Percentiles rank a stretch among this genome's conserved stretches.
Evolutionary conservation across 2,797 vertebrate species (phyloP).

Genomic region (Myotis pilosus): DNA sequence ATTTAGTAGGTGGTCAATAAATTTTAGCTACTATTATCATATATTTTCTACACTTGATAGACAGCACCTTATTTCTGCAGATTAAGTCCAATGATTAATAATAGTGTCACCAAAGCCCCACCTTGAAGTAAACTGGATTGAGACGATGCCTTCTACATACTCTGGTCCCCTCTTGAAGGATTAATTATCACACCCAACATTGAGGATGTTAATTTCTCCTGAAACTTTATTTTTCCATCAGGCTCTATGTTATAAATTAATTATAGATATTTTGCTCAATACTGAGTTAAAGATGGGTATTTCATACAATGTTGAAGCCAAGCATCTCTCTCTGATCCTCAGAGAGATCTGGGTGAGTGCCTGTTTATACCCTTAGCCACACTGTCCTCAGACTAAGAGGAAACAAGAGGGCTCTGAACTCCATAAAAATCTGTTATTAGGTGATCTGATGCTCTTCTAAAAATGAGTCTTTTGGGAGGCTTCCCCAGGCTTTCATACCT

Average conservation of each 20-base stretch:
- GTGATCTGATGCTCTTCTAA: constrained; percentile 8
- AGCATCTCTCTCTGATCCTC: background rate
- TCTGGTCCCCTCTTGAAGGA: background rate
- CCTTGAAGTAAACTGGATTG: background rate
- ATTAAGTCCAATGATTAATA: background rate
- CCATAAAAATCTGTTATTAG: background rate
- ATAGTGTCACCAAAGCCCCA: background rate
- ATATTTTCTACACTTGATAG: background rate
- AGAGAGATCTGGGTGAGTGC: background rate
- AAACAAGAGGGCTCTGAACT: background rate
- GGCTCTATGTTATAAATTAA: background rate
- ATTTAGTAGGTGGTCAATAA: background rate
- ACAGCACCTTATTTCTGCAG: constrained; percentile 14
- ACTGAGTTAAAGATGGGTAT: background rate
- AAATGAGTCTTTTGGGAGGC: background rate
- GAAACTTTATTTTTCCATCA: constrained; percentile 13
- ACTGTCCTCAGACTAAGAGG: background rate
- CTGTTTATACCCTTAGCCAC: background rate
- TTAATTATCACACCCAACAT: background rate
- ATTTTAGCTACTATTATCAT: background rate
- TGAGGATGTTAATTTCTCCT: background rate
- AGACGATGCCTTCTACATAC: background rate
- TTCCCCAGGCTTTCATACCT: background rate
- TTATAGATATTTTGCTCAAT: background rate
- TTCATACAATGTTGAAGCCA: background rate